Base-by-base conservation (phyloP, 1,140 invertebrate genomes). In the Epicauta chinensis region DNA sequence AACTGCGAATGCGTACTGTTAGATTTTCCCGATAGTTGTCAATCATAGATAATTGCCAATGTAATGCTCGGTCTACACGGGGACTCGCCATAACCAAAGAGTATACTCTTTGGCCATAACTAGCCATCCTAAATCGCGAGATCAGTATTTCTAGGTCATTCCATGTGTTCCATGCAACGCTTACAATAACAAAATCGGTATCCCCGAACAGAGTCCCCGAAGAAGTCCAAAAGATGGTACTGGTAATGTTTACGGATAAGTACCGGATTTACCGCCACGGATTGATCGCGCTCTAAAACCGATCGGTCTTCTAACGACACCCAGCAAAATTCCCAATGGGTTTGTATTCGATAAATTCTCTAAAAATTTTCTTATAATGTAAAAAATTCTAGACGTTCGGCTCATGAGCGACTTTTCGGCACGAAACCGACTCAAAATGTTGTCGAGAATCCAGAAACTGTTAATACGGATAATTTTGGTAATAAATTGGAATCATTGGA, bases 211-310 rank as follows among this genome's bases (percentile, higher is more conserved):
- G 16, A 61, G 54, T 15, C 55, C 61, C 1, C 53, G 53, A 36
- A 38, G 58, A 46, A 58, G 55, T 17, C 57, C 61, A 6, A 67
- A 67, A 45, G 68, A 71, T 39, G 60, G 23, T 23, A 23, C 4
- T 1, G 2, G 23, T 23, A 7, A 7, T 10, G 38, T 66, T 34
- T 70, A 69, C 39, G 65, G 62, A 58, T 69, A 69, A 23, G 80
- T 81, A 2, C 89, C 88, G 3, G 88, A 92, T 73, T 71, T 92
- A 46, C 91, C 91, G 0, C 91, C 91, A 10, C 77, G 87, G 35
- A 81, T 91, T 11, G 88, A 91, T 70, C 76, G 89, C 35, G 83
- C 81, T 42, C 83, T 75, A 2, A 91, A 91, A 65, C 87, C 87
- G 44, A 71, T 73, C 40, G 72, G 69, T 39, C 23, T 70, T 40